Evolutionary conservation across 2,113 vertebrate genomes (phyloP).

Genomic region (Chionomys nivalis): DNA sequence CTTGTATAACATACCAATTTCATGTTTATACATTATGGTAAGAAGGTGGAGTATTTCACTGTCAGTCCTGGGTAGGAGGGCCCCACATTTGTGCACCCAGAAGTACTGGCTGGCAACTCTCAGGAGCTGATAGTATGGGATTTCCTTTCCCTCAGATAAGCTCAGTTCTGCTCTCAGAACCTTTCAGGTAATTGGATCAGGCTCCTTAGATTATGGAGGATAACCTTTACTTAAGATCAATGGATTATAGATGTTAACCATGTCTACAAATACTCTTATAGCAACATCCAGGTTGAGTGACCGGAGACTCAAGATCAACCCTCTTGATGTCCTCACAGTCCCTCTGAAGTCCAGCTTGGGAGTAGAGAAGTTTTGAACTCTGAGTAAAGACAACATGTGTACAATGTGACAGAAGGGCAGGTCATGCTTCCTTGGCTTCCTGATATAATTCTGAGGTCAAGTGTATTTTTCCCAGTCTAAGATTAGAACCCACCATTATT

Average conservation of each 20-base stretch:
- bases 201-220: neutral
- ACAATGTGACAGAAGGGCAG: neutral
- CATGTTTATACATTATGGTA: neutral
- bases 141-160: constrained; percentile 17
- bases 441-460: neutral
- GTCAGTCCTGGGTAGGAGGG: neutral
- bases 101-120: neutral
- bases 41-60: neutral
- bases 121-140: neutral
- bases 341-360: constrained; percentile 23
- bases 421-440: constrained; percentile 14
- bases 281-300: neutral
- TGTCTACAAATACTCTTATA: constrained; percentile 27
- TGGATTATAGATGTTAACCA: neutral
- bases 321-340: neutral
- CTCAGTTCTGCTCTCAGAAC: neutral
- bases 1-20: neutral
- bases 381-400: neutral
- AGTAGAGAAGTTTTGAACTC: neutral
- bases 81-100: neutral
- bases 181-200: constrained; percentile 2
- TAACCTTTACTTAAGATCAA: constrained; percentile 31
- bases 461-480: neutral
- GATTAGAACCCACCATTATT: neutral
- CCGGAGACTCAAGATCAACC: neutral